Conservation (phyloP, 2,888 invertebrate genomes). For the Lomographa bimaculata region DNA sequence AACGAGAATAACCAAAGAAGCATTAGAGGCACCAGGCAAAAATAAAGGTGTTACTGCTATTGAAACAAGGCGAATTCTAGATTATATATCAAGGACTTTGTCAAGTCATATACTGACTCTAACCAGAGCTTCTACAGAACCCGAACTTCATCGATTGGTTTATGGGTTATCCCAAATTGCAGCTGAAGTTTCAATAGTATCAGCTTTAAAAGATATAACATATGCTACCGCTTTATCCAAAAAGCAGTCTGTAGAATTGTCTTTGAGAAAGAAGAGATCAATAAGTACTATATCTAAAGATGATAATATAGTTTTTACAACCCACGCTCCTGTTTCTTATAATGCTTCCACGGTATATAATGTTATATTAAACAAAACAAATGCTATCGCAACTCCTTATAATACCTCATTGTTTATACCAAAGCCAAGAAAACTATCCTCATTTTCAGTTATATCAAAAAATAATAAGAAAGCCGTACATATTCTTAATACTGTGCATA, state of each 20-base stretch:
- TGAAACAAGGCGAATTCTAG: constrained; percentile 73
- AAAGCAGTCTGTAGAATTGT: constrained; percentile 72
- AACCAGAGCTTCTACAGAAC: constrained; percentile 73
- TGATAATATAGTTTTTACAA: constrained; percentile 32
- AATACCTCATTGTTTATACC: constrained; percentile 6
- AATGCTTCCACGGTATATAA: constrained; percentile 48
- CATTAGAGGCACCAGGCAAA: constrained; percentile 71
- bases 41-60: constrained; percentile 75
- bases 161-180: constrained; percentile 77
- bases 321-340: constrained; percentile 30
- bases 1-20: constrained; percentile 72
- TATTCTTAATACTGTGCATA: constrained; percentile 45
- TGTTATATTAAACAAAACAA: constrained; percentile 59
- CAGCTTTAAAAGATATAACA: constrained; percentile 74
- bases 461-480: constrained; percentile 51
- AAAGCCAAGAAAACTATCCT: constrained; percentile 31
- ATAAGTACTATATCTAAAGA: constrained; percentile 25
- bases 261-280: constrained; percentile 65
- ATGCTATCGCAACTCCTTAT: constrained; percentile 19
- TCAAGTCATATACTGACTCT: constrained; percentile 71
- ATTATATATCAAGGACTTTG: constrained; percentile 73
- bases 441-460: constrained; percentile 61
- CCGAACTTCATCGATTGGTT: constrained; percentile 72
- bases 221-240: constrained; percentile 70
- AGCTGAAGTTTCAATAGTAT: constrained; percentile 73